Evolutionary conservation across 2,888 invertebrate species (phyloP).

Genomic region (Nymphalis c-album): DNA sequence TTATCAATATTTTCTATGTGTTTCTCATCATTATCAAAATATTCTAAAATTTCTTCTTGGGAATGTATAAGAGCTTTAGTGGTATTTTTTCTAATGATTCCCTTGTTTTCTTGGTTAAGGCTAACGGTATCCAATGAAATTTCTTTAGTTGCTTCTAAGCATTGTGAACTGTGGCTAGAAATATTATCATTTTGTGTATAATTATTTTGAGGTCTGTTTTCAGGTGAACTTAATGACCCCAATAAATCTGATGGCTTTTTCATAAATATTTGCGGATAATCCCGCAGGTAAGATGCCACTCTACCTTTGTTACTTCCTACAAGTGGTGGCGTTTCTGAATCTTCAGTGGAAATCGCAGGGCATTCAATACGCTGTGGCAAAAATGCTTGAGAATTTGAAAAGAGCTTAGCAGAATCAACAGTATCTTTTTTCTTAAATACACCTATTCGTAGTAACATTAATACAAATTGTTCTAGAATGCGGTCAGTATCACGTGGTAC

Average conservation of each 20-base stretch:
- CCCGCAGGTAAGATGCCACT: conserved; percentile 63
- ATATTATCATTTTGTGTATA: not conserved
- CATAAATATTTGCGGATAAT: conserved; percentile 73
- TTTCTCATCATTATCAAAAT: not conserved
- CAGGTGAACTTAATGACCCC: conserved; percentile 17
- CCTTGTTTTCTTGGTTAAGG: not conserved
- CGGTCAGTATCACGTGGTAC: conserved; percentile 69
- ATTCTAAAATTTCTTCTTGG: conserved; percentile 13
- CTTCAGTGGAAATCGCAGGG: conserved; percentile 44
- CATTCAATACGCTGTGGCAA: conserved; percentile 37
- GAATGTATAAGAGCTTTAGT: conserved; percentile 18
- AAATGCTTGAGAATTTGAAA: conserved; percentile 38
- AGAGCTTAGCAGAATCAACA: conserved; percentile 41
- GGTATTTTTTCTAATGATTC: not conserved
- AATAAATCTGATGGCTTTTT: conserved; percentile 54
- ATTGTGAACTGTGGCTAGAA: conserved; percentile 13
- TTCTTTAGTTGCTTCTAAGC: conserved; percentile 17
- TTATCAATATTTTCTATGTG: conserved; percentile 12
- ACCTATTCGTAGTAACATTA: conserved; percentile 67
- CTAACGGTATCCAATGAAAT: conserved; percentile 14
- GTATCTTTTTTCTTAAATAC: conserved; percentile 55
- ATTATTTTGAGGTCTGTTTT: conserved; percentile 34
- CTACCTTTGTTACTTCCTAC: conserved; percentile 57
- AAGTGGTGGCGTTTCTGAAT: conserved; percentile 57
- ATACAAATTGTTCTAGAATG: conserved; percentile 68